These are phyloP conservation scores for Pseudoatta argentina DNA, from an alignment of 1,140 invertebrate genomes.

Conservation along the genomic window DNA sequence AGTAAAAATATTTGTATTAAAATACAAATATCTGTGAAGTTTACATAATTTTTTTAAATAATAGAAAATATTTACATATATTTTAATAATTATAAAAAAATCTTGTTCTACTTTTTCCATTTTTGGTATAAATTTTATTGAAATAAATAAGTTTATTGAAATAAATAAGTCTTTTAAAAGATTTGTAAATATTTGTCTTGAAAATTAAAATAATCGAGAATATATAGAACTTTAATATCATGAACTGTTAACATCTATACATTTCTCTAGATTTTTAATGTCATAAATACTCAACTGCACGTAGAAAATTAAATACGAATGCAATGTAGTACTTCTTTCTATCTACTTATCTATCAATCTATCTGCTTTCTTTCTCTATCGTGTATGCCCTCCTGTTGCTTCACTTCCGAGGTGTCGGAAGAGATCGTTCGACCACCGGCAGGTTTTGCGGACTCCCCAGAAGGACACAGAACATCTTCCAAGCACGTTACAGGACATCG, in stretches of 20 bases:
- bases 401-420: slow-evolving; percentile 86
- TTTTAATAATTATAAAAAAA: background rate
- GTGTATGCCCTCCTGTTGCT: slow-evolving; percentile 71
- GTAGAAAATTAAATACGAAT: slow-evolving; percentile 19
- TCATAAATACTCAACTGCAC: background rate
- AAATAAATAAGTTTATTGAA: background rate
- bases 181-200: background rate
- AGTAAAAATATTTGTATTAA: background rate
- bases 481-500: slow-evolving; percentile 86
- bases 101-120: background rate
- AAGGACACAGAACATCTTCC: slow-evolving; percentile 84
- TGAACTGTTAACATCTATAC: background rate
- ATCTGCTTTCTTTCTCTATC: slow-evolving; percentile 73
- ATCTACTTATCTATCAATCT: slow-evolving; percentile 57
- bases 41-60: background rate
- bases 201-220: background rate
- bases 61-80: background rate
- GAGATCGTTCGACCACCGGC: slow-evolving; percentile 95
- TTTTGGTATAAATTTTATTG: background rate
- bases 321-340: slow-evolving; percentile 31
- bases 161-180: background rate
- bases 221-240: background rate
- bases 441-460: slow-evolving; percentile 94
- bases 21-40: background rate
- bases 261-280: background rate